A percentile compares a stretch with the other conserved stretches of the same genome.
Evolutionary conservation across 2,888 invertebrate genomes (phyloP).

Genomic region (Carabus problematicus): DNA sequence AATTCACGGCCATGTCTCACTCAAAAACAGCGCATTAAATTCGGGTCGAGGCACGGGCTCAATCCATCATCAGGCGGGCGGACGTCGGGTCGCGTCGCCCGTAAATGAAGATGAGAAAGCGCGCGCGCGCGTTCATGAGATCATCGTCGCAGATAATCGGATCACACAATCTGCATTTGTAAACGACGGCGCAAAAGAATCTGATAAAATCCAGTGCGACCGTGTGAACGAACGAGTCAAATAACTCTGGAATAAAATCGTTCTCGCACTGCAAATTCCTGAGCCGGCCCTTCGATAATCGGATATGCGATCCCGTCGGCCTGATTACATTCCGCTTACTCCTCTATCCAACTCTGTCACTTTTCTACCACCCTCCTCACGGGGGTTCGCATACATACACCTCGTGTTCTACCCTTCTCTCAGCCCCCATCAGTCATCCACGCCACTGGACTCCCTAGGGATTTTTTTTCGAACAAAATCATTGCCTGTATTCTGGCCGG

Average conservation of each 20-base stretch:
- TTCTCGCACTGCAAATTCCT: constrained; percentile 40
- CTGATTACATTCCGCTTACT: constrained; percentile 38
- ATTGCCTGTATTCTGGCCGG: constrained; percentile 12
- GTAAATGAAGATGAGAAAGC: constrained; percentile 2
- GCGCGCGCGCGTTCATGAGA: not conserved
- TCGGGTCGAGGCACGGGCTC: too few relatives aligned
- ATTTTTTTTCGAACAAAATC: constrained; percentile 15
- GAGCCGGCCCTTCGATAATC: constrained; percentile 38
- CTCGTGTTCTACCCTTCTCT: not conserved
- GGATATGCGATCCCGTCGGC: constrained; percentile 32
- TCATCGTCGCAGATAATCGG: constrained; percentile 28
- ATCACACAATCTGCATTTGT: constrained; percentile 40
- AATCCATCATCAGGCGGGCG: too few relatives aligned
- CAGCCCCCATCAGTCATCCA: not conserved
- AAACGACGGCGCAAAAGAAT: constrained; percentile 32
- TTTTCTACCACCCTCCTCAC: not conserved
- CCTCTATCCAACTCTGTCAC: not conserved
- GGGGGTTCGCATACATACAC: not conserved
- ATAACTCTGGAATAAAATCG: constrained; percentile 40
- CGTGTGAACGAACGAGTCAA: constrained; percentile 16
- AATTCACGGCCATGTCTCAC: too few relatives aligned
- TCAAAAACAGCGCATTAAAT: too few relatives aligned
- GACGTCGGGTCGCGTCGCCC: too few relatives aligned
- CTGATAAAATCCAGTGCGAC: constrained; percentile 25
- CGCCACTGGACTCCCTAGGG: constrained; percentile 6